Base-by-base conservation (phyloP, 35 echinoderm and acorn worm species). In the Apostichopus parvimensis region DNA sequence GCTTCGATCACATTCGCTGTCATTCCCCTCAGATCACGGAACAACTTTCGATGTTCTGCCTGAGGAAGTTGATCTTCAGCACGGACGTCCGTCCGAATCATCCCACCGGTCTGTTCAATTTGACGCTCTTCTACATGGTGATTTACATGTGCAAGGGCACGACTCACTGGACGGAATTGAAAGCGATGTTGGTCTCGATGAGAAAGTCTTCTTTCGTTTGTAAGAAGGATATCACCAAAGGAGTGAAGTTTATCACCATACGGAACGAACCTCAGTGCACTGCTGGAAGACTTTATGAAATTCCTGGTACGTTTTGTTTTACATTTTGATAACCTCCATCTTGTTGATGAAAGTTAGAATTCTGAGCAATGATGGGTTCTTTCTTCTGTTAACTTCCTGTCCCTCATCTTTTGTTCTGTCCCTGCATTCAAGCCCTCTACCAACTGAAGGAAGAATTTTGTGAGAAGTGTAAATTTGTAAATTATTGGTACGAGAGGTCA, bases 81-180 rank as follows among this genome's bases (percentile, higher is more conserved):
- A 34, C 15, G 5, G 57, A 88, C 9, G 61, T 88, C 10, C 62
- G 86, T 22, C 86, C 86, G 1, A 72, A 88, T 10, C 86, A 88
- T 73, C 86, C 86, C 7, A 45, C 45, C 7, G 86, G 86, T n/a
- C 86, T 88, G 3, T 88, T 88, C 57, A 88, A 88, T 72, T 21
- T 88, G 56, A 73, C 86, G 7, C 62, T 88, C 22, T 64, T 88
- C 61, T 88, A 88, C 24, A 72, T 88, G 21, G 52, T 88, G 0
- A 73, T 88, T 25, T 88, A 88, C 61, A 88, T 88, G 86, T 88
- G 86, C 54, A 88, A 88, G 17, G 86, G 86, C 12, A 88, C 86
- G 6, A 88, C 86, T 20, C 86, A 88, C 61, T 88, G 86, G 86
- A 88, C 86, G 15, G 86, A 88, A 26, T 6, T 88, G 6, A 88